Evolutionary conservation across 2,113 vertebrate species (phyloP), one percentile per base, ranked within the genome.

Genomic region (Odocoileus virginianus): DNA sequence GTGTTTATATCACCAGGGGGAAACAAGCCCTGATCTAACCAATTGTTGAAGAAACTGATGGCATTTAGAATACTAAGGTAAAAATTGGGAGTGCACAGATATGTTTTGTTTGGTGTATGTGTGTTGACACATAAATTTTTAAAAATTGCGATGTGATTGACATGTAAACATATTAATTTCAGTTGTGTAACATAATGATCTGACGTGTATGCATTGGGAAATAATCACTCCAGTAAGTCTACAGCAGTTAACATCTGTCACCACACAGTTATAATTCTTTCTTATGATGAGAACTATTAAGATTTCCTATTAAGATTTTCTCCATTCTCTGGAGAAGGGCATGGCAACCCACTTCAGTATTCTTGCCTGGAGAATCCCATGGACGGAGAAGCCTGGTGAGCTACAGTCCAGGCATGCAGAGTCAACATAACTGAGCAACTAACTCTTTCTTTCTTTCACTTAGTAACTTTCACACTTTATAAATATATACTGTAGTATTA

Each of bases 41-140:
- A 94, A 1, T 93, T 87, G 19, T 97, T 88, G 57, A 93, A 83
- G 89, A 89, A 93, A 76, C 90, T n/a, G 78, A 27, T 28, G 36
- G 43, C 43, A 40, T 79, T 54, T 33, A 30, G 64, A 91, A 52
- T 93, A 40, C 15, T n/a, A 33, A 79, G 57, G 64, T 64, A 45
- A 83, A 78, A 50, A 81, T 23, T 27, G 30, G 74, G 47, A 97
- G 45, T 47, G 40, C 25, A 43, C 3, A 50, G 40, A 50, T 3
- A 50, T 58, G 54, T 90, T 95, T 89, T 86, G 47, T 93, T 74
- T 33, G 33, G 19, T 90, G 9, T 87, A 7, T 36, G 6, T 87
- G 13, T 95, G 50, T 89, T 90, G 52, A 83, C 30, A 71, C 16
- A 81, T 25, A 28, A 11, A 76, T 78, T 89, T 67, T 67, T 9